Base-by-base conservation (phyloP, 2,888 invertebrate genomes). In the Euzetes globulus region DNA sequence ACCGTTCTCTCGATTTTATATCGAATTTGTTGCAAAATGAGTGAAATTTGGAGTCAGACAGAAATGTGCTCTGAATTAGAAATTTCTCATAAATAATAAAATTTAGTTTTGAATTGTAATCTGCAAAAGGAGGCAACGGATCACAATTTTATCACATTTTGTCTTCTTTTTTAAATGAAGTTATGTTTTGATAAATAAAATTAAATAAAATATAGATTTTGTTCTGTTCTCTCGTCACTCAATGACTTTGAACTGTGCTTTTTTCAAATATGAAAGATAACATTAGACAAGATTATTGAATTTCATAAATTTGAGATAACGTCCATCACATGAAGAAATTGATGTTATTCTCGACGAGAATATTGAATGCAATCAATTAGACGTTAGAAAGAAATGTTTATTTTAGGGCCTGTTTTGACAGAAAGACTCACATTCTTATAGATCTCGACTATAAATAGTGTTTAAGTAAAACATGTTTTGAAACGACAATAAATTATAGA, bases 301-400 rank as follows among this genome's bases (percentile, higher is more conserved):
- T 65, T 65, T 37, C 37, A 37, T 65, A 65, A 41, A 65, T 41
- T 65, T 65, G 33, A 17, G 65, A 65, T 65, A 65, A 65, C 65
- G 65, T 41, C 65, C 19, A 65, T 65, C 65, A 58, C 19, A 58
- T 29, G 13, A 37, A 17, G 17, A 17, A 65, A 65, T 37, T 37
- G 37, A 29, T 65, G 37, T 65, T 29, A 19, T 41, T 65, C 37
- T 65, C 37, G 41, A 33, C 37, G 13, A 17, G 19, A 65, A 19
- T 65, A 65, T 65, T 65, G 19, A 65, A 65, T 37, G 41, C 19
- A 65, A 65, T 65, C 65, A 65, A 65, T 65, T 65, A 65, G 19
- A 41, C 11, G 37, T 41, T 63, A 5, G 9, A 19, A 15, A 19
- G 13, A n/a, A 65, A 65, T 65, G 65, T 65, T 65, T 37, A 65